phyloP scores from a whole-genome alignment of 2,888 invertebrate species.

The Arctia plantaginis region DNA sequence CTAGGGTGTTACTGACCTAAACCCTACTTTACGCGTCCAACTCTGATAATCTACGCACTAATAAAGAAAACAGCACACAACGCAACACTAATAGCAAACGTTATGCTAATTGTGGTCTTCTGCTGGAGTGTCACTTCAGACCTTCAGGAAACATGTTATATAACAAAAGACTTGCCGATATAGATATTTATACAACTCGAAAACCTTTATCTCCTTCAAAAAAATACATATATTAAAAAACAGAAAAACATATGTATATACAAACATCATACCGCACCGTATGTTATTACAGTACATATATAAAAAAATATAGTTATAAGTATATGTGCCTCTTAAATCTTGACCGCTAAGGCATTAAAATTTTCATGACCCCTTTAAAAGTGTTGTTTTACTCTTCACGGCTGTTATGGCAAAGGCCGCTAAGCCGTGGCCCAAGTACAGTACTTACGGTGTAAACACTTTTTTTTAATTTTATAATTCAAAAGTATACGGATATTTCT shows the following conservation, averaged over 20 bases:
- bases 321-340: conserved; percentile 66
- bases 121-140: no score
- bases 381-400: conserved; percentile 79
- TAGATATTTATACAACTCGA: no score
- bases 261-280: background rate
- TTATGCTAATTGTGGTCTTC: background rate
- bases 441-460: conserved; percentile 1
- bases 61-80: no score
- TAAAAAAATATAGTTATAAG: conserved; percentile 32
- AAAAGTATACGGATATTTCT: background rate
- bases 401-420: conserved; percentile 70
- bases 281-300: background rate
- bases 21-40: background rate
- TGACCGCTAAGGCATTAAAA: conserved; percentile 79
- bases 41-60: background rate
- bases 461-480: background rate
- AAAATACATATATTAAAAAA: background rate
- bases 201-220: background rate
- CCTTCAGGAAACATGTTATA: background rate
- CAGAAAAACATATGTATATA: background rate
- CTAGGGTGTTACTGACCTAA: background rate
- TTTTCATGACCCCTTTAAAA: conserved; percentile 80
- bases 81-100: no score
- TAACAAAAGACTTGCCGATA: background rate
- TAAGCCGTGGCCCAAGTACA: conserved; percentile 47